A percentile compares a stretch with the other conserved stretches of the same genome.
These are phyloP conservation scores for Gila robusta DNA, from an alignment of 2,797 vertebrate genomes.

Conservation along the genomic window DNA sequence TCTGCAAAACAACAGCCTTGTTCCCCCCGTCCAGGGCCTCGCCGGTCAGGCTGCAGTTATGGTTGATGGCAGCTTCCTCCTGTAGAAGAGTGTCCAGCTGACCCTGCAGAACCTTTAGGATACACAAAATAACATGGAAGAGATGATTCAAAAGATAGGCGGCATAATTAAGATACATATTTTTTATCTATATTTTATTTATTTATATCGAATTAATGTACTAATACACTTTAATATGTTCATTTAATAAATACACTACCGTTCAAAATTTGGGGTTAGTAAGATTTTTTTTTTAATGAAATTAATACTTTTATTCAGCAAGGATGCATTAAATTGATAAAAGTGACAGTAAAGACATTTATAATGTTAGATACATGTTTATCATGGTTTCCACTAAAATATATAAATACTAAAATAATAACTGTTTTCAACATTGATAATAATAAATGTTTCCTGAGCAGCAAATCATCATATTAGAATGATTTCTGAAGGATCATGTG, in stretches of 20 bases:
- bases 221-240: background rate
- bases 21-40: constrained; percentile 88
- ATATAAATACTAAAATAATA: background rate
- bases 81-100: constrained; percentile 89
- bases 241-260: background rate
- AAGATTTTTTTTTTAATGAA: too few species aligned
- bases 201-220: background rate
- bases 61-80: constrained; percentile 87
- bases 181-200: background rate
- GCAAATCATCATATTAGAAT: background rate
- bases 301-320: background rate
- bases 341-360: background rate
- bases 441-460: background rate
- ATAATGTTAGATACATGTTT: background rate
- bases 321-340: background rate
- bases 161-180: background rate
- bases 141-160: background rate
- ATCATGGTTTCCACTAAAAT: background rate
- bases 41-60: constrained; percentile 85
- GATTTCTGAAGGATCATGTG: background rate
- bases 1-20: constrained; percentile 84
- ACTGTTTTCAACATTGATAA: background rate
- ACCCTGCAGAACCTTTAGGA: constrained; percentile 89
- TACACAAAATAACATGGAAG: background rate
- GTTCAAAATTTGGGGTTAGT: background rate